Percentiles rank a stretch among this genome's conserved stretches.
Conservation (phyloP, 2,113 vertebrate species). For the Microtus ochrogaster region DNA sequence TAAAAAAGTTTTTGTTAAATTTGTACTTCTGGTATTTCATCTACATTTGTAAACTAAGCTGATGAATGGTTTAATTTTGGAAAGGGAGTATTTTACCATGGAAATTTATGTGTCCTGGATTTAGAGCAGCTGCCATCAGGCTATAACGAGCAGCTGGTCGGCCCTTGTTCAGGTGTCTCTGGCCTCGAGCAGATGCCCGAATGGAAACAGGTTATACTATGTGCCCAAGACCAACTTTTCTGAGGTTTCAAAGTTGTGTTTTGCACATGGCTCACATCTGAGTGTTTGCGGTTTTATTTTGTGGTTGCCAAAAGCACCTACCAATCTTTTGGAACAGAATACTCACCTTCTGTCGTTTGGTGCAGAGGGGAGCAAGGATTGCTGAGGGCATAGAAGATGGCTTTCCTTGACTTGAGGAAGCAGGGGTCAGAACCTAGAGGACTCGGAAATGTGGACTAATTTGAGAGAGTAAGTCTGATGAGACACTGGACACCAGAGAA, state of each 20-base stretch:
- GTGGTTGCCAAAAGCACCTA: neutral
- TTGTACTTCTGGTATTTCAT: slow-evolving; percentile 61
- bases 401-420: neutral
- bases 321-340: neutral
- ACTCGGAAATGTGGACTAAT: neutral
- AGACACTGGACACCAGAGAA: neutral
- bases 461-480: neutral
- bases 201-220: slow-evolving; percentile 42
- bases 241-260: slow-evolving; percentile 26
- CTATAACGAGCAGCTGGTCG: neutral
- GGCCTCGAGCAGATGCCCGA: slow-evolving; percentile 9
- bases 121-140: neutral
- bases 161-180: neutral
- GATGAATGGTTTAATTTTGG: slow-evolving; percentile 53
- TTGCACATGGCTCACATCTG: neutral
- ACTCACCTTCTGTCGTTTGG: neutral
- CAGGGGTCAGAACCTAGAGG: slow-evolving; percentile 9
- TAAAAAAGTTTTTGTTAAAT: slow-evolving; percentile 75
- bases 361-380: neutral
- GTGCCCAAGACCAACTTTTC: neutral
- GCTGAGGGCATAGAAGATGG: neutral
- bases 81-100: slow-evolving; percentile 26
- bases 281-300: slow-evolving; percentile 33
- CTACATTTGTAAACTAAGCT: slow-evolving; percentile 56
- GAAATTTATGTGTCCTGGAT: neutral